A percentile compares a stretch with the other conserved stretches of the same genome.
Conservation (phyloP, 1,140 invertebrate species). For the Babylonia areolata region DNA sequence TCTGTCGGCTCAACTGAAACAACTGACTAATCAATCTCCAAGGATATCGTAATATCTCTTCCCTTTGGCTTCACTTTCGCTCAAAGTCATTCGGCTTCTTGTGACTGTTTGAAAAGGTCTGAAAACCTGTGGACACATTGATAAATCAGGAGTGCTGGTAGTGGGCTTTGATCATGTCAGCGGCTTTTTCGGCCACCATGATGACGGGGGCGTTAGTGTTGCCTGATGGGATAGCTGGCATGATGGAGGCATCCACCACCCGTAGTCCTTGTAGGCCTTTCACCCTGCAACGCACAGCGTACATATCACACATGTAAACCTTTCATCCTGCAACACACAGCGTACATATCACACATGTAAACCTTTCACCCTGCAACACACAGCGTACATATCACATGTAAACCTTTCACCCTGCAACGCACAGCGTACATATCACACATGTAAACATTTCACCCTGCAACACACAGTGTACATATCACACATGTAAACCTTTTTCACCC, state of each 20-base stretch:
- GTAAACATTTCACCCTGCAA: background rate
- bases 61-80: too few species aligned
- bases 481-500: background rate
- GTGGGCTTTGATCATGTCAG: constrained; percentile 75
- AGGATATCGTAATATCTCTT: too few species aligned
- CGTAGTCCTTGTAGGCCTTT: constrained; percentile 75
- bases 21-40: too few species aligned
- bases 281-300: constrained; percentile 48
- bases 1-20: too few species aligned
- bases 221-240: constrained; percentile 78
- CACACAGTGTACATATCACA: background rate
- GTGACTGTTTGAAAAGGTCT: too few species aligned
- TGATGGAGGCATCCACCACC: constrained; percentile 79
- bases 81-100: too few species aligned
- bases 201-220: constrained; percentile 79
- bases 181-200: constrained; percentile 79
- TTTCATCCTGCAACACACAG: background rate
- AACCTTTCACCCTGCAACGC: background rate
- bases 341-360: background rate
- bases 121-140: too few species aligned
- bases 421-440: background rate
- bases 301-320: background rate
- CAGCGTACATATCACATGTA: background rate
- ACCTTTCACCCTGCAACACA: background rate
- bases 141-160: background rate